Base-by-base conservation (phyloP, 2,113 vertebrate species). In the Ophthalmolycus amberensis region DNA sequence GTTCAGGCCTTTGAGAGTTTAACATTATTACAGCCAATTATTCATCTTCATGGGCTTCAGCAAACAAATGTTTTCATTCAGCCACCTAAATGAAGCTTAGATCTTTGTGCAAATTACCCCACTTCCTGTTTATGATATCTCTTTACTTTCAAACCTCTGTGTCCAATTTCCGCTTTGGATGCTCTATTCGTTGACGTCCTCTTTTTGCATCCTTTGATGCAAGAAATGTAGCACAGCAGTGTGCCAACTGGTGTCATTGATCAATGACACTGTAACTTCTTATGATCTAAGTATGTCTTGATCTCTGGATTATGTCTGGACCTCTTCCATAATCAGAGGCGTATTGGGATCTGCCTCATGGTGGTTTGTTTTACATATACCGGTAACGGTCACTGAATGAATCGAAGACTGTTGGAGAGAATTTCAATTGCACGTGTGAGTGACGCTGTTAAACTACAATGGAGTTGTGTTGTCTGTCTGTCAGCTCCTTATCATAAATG, bases 401-500 rank as follows among this genome's bases (percentile, higher is more conserved):
- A 79, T 37, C 0, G 9, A 84, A 82, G 48, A 44, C 52, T 66
- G 54, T 48, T 50, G 66, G 62, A 79, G 79, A 79, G 54, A 70
- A 89, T 86, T 78, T 80, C 22, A 80, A 76, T 80, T 75, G 54
- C 3, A 11, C 4, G 4, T 9, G 12, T 10, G 63, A 67, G 25
- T 82, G 81, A 83, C 29, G 46, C 56, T 78, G 60, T 73, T 66
- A 8, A 60, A 59, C 8, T 34, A 84, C 81, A 88, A 75, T 56
- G n/a, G 46, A 69, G 70, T 65, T 32, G 25, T 77, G 63, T 68
- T 79, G 34, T 77, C 76, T 72, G 62, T 18, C 62, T 62, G 54
- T 73, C 67, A 40, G 32, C 37, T 74, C 20, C 60, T 67, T 74
- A 44, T 76, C 71, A 79, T 52, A 58, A 62, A 37, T 6, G 0